A percentile compares a stretch with the other conserved stretches of the same genome.
Conservation (phyloP, 2,113 vertebrate species). For the Capra hircus region DNA sequence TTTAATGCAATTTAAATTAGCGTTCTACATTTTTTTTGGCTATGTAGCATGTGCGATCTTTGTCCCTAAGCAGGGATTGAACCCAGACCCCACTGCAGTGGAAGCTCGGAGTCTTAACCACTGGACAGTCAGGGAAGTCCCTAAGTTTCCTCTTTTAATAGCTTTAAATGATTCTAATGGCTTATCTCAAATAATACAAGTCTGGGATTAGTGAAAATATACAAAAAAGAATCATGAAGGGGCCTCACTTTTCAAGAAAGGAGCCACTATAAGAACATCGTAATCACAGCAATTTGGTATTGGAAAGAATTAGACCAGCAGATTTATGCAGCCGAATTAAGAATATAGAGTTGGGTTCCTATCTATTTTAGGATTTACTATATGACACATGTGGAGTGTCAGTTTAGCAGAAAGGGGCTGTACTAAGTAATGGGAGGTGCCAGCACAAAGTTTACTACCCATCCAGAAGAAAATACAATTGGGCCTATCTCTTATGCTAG, state of each 20-base stretch:
- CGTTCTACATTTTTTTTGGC: background rate
- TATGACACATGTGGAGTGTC: background rate
- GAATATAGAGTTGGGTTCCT: background rate
- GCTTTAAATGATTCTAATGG: background rate
- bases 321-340: background rate
- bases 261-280: background rate
- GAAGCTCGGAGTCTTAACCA: background rate
- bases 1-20: background rate
- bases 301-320: background rate
- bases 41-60: background rate
- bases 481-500: background rate
- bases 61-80: background rate
- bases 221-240: background rate
- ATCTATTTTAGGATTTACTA: background rate
- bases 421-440: background rate
- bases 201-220: background rate
- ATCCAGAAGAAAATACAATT: background rate
- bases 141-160: background rate
- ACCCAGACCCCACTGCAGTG: background rate
- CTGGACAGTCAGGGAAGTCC: background rate
- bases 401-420: background rate
- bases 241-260: background rate
- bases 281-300: background rate
- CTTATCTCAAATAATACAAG: background rate
- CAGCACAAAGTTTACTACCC: background rate